phyloP scores from a whole-genome alignment of 1,140 invertebrate genomes.

The Pachyrhynchus sulphureomaculatus region DNA sequence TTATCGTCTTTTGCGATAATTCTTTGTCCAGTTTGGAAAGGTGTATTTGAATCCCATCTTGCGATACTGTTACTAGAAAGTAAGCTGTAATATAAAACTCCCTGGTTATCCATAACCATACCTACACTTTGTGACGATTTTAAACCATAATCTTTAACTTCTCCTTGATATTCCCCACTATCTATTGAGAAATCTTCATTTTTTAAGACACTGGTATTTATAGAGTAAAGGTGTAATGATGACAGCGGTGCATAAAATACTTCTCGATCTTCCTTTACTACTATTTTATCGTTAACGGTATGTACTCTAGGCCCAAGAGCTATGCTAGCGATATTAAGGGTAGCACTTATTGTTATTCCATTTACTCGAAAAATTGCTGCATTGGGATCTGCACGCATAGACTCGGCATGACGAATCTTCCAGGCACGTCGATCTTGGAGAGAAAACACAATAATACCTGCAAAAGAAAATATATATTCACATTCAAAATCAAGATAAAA shows the following conservation, averaged over 20 bases:
- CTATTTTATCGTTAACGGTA: slow-evolving; percentile 23
- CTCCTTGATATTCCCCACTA: slow-evolving; percentile 34
- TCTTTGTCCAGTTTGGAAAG: slow-evolving; percentile 50
- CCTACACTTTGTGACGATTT: slow-evolving; percentile 68
- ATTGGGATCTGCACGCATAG: slow-evolving; percentile 61
- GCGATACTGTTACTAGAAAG: slow-evolving; percentile 65
- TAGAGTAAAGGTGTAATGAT: slow-evolving; percentile 63
- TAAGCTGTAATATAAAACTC: slow-evolving; percentile 67
- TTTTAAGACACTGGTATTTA: slow-evolving; percentile 60
- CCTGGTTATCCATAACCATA: slow-evolving; percentile 69
- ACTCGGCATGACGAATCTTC: slow-evolving; percentile 63
- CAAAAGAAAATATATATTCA: slow-evolving; percentile 34
- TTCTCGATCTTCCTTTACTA: slow-evolving; percentile 52
- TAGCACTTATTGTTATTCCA: slow-evolving; percentile 55
- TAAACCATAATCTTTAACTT: slow-evolving; percentile 59
- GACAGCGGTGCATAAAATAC: slow-evolving; percentile 68
- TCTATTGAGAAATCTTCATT: slow-evolving; percentile 50
- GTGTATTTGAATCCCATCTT: slow-evolving; percentile 62
- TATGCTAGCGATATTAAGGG: slow-evolving; percentile 65
- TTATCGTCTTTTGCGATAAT: slow-evolving; percentile 65
- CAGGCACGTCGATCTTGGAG: slow-evolving; percentile 62
- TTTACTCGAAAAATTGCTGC: slow-evolving; percentile 60
- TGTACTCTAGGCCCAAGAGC: slow-evolving; percentile 60
- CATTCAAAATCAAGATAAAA: not conserved
- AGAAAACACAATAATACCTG: slow-evolving; percentile 69